These are phyloP conservation scores for Cynopterus sphinx DNA, from an alignment of 2,797 vertebrate genomes.

Conservation along the genomic window DNA sequence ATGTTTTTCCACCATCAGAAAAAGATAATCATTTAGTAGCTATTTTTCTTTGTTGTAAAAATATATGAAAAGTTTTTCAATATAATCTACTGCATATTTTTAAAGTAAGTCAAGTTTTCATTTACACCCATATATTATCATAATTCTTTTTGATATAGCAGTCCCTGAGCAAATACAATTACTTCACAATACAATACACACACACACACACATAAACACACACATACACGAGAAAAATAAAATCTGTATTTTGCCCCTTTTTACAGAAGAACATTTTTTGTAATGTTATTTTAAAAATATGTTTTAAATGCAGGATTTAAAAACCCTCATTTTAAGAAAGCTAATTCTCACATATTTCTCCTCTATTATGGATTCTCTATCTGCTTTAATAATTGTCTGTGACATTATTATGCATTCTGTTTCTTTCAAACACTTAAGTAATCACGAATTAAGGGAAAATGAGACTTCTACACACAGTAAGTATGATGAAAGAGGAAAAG, in stretches of 20 bases:
- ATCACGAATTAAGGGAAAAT: not conserved
- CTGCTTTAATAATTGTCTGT: not conserved
- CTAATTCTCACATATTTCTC: not conserved
- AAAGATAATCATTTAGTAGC: not conserved
- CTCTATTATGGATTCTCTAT: not conserved
- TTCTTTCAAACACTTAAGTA: not conserved
- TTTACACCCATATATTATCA: not conserved
- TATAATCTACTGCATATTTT: not conserved
- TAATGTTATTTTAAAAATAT: not conserved
- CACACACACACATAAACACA: not conserved
- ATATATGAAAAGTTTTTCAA: slow-evolving; percentile 25
- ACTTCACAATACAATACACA: not conserved
- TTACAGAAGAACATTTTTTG: not conserved
- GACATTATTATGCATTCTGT: not conserved
- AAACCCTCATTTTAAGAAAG: not conserved
- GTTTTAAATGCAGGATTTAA: not conserved
- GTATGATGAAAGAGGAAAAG: not conserved
- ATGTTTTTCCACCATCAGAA: not conserved
- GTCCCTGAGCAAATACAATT: not conserved
- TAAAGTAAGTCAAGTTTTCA: not conserved
- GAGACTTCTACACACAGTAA: not conserved
- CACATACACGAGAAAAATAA: fast-evolving
- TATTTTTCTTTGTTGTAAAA: not conserved
- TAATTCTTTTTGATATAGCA: not conserved
- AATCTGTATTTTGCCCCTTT: not conserved